A percentile compares a stretch with the other conserved stretches of the same genome.
phyloP scores from a whole-genome alignment of 2,797 vertebrate genomes.

The Cynopterus sphinx region DNA sequence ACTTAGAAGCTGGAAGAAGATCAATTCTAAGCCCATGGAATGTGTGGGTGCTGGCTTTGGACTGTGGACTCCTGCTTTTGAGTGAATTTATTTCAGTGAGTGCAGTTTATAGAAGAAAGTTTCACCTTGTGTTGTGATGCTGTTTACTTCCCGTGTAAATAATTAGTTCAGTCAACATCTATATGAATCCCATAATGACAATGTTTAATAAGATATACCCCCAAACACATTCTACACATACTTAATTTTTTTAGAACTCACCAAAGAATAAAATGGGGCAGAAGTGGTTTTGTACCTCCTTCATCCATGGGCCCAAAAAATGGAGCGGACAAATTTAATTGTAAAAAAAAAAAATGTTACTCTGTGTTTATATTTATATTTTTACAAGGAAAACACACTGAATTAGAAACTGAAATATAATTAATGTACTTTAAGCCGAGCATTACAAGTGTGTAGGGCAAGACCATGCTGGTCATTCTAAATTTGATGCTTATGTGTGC shows the following conservation, averaged over 20 bases:
- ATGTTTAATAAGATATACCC: not conserved
- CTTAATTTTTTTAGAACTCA: not conserved
- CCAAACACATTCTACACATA: not conserved
- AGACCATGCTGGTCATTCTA: not conserved
- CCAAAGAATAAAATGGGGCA: not conserved
- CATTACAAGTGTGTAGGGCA: fast-evolving
- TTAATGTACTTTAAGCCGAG: not conserved
- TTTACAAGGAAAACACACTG: not conserved
- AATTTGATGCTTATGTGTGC: not conserved
- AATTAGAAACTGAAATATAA: not conserved
- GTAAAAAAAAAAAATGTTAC: not conserved
- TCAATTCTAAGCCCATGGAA: not conserved
- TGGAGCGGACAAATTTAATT: not conserved
- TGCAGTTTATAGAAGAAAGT: not conserved
- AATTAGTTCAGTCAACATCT: not conserved
- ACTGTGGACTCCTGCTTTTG: not conserved
- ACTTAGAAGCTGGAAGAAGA: not conserved
- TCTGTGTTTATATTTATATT: not conserved
- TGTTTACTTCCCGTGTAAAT: not conserved
- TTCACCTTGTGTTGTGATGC: not conserved
- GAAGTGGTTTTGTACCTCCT: not conserved
- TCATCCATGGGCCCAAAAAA: not conserved
- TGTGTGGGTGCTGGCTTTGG: not conserved
- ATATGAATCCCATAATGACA: not conserved
- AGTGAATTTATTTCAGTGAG: not conserved